Evolutionary conservation across 2,113 vertebrate species (phyloP).

Genomic region (Andinoacara biseriatus): DNA sequence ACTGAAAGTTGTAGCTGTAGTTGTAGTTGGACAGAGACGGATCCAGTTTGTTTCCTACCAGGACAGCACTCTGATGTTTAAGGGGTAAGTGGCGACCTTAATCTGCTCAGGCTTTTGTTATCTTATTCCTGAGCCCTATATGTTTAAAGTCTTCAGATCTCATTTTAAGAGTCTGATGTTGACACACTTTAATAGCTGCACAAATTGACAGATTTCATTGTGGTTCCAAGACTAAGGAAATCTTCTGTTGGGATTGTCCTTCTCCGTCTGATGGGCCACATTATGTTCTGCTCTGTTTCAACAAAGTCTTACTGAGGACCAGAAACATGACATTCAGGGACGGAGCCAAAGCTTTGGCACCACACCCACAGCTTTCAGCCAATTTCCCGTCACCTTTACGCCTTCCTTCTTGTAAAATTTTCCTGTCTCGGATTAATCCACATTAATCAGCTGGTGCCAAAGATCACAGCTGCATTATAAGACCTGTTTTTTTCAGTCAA

Average conservation of each 20-base stretch:
- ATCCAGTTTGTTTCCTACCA: background rate
- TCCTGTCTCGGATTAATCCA: background rate
- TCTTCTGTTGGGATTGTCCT: too few species aligned
- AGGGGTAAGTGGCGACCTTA: background rate
- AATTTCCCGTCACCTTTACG: background rate
- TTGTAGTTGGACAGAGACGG: background rate
- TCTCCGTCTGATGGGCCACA: background rate
- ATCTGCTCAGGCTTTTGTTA: background rate
- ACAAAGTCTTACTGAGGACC: background rate
- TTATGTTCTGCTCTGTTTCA: background rate
- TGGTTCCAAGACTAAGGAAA: background rate
- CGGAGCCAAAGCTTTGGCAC: background rate
- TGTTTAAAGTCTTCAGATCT: background rate
- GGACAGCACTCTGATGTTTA: background rate
- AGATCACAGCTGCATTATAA: background rate
- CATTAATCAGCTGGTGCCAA: background rate
- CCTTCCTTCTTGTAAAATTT: background rate
- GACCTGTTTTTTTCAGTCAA: accelerated
- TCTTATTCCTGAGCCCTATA: accelerated
- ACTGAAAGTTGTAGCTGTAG: background rate
- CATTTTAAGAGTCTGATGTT: background rate
- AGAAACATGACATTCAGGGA: background rate
- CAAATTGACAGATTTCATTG: background rate
- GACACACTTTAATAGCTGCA: background rate
- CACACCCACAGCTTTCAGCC: background rate